Base-by-base conservation (phyloP, 2,113 vertebrate genomes). In the Mola mola region DNA sequence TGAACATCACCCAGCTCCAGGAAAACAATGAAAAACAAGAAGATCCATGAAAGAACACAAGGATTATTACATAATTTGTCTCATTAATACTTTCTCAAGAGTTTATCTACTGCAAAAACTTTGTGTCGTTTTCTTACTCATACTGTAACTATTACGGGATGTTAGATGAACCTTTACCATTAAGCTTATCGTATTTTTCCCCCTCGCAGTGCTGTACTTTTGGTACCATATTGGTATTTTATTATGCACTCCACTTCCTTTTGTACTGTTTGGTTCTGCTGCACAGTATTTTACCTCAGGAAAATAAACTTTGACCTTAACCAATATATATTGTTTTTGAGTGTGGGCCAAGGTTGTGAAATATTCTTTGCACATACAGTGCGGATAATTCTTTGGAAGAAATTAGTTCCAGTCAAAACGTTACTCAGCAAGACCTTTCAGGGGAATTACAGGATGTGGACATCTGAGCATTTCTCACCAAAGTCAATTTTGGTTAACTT, bases 1-100 rank as follows among this genome's bases (percentile, higher is more conserved):
- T 0, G 2, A 50, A 46, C 33, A 17, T 65, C 76, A 80, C 48
- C 2, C 1, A 29, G 49, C 65, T 63, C 24, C 55, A 12, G 60
- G 75, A 78, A 71, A 82, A 73, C 68, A 69, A 63, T 50, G 62
- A 46, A 56, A 69, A 78, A 75, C 70, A 72, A 25, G 12, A 19
- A 40, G 19, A 13, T 26, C 37, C 38, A 25, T 11, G 11, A 36
- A 49, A 47, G 46, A 55, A 21, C 21, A 31, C 1, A 43, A 51
- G 6, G 22, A 51, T 41, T 31, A 31, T 49, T 13, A 24, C 13
- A 36, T 25, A n/a, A 6, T 28, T 15, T 28, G 20, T 34, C 36
- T 34, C 29, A 21, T 38, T 44, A 9, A 4, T 12, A 28, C 6
- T 16, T 65, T 55, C 13, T 40, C 26, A 4, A 28, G 26, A 4